Evolutionary conservation across 30 jellyfish, hydroid and myxozoan species (phyloP).

Genomic region (Turritopsis rubra): DNA sequence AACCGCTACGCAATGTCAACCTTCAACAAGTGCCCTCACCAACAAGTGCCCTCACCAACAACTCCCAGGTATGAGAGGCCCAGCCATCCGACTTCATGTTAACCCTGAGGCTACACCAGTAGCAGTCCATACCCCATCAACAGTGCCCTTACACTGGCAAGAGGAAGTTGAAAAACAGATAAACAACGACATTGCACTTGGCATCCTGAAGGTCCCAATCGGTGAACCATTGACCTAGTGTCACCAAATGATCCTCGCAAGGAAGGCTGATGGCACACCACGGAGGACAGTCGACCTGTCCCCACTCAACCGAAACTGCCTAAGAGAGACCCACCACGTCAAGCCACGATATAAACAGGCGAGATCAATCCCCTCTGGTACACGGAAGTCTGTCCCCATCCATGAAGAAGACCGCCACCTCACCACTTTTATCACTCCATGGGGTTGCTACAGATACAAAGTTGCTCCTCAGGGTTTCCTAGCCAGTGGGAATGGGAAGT

Average conservation of each 20-base stretch:
- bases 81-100: neutral
- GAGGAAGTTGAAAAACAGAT: neutral
- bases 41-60: constrained; percentile 16
- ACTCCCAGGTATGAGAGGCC: constrained; percentile 11
- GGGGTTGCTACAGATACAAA: constrained; percentile 1
- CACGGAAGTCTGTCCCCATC: neutral
- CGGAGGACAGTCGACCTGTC: neutral
- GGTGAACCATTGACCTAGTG: constrained; percentile 4
- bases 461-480: constrained; percentile 9
- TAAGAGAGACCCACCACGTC: neutral
- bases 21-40: too few relatives aligned
- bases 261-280: constrained; percentile 3
- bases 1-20: constrained; percentile 1
- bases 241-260: neutral
- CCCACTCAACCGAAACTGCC: neutral
- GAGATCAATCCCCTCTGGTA: neutral
- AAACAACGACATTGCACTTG: neutral
- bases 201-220: neutral
- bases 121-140: constrained; percentile 10
- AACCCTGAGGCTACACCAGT: constrained; percentile 6
- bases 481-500: constrained; percentile 31
- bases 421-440: neutral
- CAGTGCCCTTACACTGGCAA: constrained; percentile 2
- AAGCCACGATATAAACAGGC: neutral
- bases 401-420: neutral